phyloP scores from a whole-genome alignment of 2,797 vertebrate genomes.

The Neosilurus mollespiculum region DNA sequence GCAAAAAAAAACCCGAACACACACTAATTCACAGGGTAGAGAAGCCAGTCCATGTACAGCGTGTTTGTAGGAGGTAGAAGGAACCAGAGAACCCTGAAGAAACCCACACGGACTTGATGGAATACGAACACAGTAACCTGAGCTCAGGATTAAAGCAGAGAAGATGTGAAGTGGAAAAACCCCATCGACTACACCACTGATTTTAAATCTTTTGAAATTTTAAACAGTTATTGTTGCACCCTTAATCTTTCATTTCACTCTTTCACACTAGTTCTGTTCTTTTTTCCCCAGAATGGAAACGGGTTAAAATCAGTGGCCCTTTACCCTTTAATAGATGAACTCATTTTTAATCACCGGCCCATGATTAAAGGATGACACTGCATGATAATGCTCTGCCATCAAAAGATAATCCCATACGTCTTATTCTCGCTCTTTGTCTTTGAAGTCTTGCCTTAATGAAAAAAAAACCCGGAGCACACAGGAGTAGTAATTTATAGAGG shows the following conservation, averaged over 20 bases:
- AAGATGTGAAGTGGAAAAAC: not conserved
- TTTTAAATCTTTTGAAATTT: no score
- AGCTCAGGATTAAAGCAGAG: not conserved
- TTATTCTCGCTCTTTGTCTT: not conserved
- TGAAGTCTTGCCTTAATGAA: slow-evolving; percentile 19
- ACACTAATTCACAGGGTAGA: not conserved
- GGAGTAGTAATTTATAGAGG: not conserved
- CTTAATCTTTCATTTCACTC: not conserved
- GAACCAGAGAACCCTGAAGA: not conserved
- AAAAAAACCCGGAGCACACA: not conserved
- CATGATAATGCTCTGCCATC: not conserved
- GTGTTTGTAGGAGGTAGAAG: not conserved
- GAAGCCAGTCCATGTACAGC: not conserved
- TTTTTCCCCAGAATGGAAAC: not conserved
- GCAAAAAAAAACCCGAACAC: no score
- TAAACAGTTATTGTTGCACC: no score
- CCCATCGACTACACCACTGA: not conserved
- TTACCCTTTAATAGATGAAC: not conserved
- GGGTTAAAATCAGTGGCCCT: not conserved
- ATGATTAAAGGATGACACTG: not conserved
- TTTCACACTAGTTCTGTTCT: not conserved
- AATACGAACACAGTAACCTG: not conserved
- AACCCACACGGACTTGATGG: not conserved
- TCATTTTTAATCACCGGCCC: not conserved
- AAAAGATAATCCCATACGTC: not conserved